Percentiles rank a stretch among this genome's conserved stretches.
Conservation (phyloP, 1,140 invertebrate genomes). For the Arctopsyche grandis region DNA sequence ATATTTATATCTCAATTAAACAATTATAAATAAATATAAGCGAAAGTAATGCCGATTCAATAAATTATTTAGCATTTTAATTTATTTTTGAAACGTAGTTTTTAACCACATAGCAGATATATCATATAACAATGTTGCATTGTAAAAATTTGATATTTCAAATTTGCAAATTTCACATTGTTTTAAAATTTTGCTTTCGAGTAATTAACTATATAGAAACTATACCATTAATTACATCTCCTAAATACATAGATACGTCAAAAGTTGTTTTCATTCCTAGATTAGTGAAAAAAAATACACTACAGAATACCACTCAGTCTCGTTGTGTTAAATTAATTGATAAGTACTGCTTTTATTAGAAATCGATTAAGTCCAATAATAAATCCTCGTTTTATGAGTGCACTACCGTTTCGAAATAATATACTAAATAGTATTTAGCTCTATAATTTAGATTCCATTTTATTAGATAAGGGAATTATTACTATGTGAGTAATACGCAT, state of each 20-base stretch:
- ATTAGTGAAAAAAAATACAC: not conserved
- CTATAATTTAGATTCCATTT: constrained; percentile 29
- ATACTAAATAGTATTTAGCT: not conserved
- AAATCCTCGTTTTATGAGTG: constrained; percentile 9
- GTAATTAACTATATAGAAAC: too few relatives aligned
- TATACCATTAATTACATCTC: not conserved
- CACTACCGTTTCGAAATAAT: not conserved
- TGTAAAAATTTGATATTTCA: not conserved
- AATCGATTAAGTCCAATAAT: not conserved
- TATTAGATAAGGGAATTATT: constrained; percentile 1
- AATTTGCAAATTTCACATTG: not conserved
- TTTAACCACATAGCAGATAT: not conserved
- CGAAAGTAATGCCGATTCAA: too few relatives aligned
- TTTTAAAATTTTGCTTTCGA: not conserved
- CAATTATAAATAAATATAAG: too few relatives aligned
- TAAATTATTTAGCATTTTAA: too few relatives aligned
- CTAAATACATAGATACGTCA: not conserved
- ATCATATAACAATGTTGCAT: not conserved
- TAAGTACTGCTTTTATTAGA: too few relatives aligned
- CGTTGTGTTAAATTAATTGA: not conserved
- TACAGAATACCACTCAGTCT: not conserved
- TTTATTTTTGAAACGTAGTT: too few relatives aligned
- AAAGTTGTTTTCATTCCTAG: not conserved
- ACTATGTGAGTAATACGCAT: not conserved
- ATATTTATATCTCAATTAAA: not conserved